A percentile compares a stretch with the other conserved stretches of the same genome.
Conservation (phyloP, 2,113 vertebrate genomes). For the Hyperoodon ampullatus region DNA sequence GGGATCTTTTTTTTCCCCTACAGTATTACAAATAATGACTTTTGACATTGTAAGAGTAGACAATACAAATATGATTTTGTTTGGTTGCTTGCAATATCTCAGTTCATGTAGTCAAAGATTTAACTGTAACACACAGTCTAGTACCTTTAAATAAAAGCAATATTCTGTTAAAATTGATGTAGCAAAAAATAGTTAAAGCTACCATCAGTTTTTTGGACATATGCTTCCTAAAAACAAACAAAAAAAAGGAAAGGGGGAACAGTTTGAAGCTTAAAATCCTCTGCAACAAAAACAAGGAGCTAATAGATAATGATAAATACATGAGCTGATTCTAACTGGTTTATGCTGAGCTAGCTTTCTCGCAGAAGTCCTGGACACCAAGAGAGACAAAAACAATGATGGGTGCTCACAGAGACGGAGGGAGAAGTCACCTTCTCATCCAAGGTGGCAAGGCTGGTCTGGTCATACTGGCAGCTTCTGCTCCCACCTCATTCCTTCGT, state of each 20-base stretch:
- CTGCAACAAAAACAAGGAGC: not conserved
- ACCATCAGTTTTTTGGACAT: not conserved
- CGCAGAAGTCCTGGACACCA: not conserved
- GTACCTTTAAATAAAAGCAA: conserved; percentile 48
- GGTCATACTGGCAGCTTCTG: not conserved
- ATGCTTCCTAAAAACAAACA: conserved; percentile 70
- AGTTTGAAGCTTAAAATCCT: not conserved
- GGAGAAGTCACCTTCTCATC: not conserved
- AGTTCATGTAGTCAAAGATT: conserved; percentile 65
- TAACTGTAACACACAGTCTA: conserved; percentile 44
- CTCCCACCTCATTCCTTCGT: not conserved
- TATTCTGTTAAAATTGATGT: not conserved
- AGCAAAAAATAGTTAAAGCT: not conserved
- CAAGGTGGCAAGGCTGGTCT: not conserved
- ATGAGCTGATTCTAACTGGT: not conserved
- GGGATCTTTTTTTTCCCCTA: not conserved
- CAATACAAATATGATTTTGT: conserved; percentile 70
- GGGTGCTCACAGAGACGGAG: not conserved
- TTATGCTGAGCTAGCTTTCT: not conserved
- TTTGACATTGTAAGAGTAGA: conserved; percentile 58
- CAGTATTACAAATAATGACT: conserved; percentile 45
- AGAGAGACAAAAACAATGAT: not conserved
- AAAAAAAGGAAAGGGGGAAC: not conserved
- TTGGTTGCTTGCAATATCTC: conserved; percentile 67
- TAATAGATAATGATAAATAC: not conserved